These are phyloP conservation scores for Nemotelus pantherinus DNA, from an alignment of 2,888 invertebrate genomes.

Conservation along the genomic window DNA sequence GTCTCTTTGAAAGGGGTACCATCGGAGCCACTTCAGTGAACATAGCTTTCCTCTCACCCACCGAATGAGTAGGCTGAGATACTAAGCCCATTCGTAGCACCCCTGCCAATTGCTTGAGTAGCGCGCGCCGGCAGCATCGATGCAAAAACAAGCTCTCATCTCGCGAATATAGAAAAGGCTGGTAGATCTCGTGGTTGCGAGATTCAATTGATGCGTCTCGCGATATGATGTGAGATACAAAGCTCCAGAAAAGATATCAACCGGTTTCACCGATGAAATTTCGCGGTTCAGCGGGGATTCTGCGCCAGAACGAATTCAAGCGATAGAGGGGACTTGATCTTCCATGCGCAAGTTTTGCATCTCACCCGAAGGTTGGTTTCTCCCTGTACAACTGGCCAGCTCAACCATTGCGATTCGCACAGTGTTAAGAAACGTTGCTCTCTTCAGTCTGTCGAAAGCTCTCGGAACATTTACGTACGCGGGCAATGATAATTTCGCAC, in stretches of 20 bases:
- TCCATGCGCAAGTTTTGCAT: background rate
- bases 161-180: too few relatives aligned
- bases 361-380: background rate
- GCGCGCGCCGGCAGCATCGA: too few relatives aligned
- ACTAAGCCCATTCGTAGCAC: background rate
- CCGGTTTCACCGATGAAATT: background rate
- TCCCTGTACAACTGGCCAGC: background rate
- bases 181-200: background rate
- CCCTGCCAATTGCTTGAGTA: too few relatives aligned
- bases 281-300: conserved; percentile 5
- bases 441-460: conserved; percentile 37
- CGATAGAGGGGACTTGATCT: background rate
- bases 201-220: background rate
- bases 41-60: background rate
- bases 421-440: background rate
- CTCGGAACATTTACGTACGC: conserved; percentile 30
- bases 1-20: background rate
- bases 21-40: background rate
- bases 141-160: too few relatives aligned
- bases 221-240: too few relatives aligned
- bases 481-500: conserved; percentile 13
- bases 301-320: background rate
- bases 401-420: background rate
- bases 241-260: background rate
- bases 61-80: background rate